Evolutionary conservation across 2,797 vertebrate species (phyloP).

Genomic region (Delichon dasypus): DNA sequence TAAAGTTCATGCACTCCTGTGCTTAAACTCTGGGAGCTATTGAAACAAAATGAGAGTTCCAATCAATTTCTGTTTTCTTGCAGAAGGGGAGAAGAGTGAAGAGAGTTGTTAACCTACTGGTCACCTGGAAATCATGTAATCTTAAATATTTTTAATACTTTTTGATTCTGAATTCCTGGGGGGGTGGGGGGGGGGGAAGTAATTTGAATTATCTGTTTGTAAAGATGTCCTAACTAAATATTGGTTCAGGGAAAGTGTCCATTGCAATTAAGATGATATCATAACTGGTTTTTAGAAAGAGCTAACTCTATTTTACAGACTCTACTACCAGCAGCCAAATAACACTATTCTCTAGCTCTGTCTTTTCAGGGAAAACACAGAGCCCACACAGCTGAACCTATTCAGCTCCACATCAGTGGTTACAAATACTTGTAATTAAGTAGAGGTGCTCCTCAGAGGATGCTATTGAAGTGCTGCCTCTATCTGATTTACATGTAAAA

Average conservation of each 20-base stretch:
- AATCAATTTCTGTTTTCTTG: neutral
- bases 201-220: neutral
- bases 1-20: neutral
- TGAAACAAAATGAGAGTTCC: neutral
- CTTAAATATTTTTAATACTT: neutral
- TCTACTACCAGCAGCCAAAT: neutral
- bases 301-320: neutral
- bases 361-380: neutral
- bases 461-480: slow-evolving; percentile 5
- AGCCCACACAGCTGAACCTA: neutral
- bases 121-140: neutral
- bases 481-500: neutral
- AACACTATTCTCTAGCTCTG: neutral
- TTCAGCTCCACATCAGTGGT: neutral
- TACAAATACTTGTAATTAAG: slow-evolving; percentile 6
- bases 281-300: neutral
- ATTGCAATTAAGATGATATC: neutral
- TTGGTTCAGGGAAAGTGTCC: neutral
- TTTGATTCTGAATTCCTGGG: slow-evolving; percentile 2
- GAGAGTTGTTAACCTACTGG: neutral
- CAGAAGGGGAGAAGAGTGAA: neutral
- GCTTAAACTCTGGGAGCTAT: neutral
- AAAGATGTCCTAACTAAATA: neutral
- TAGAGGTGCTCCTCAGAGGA: slow-evolving; percentile 14
- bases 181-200: no score